Conservation (phyloP, 1,140 invertebrate species). For the Zelostemma sp. region DNA sequence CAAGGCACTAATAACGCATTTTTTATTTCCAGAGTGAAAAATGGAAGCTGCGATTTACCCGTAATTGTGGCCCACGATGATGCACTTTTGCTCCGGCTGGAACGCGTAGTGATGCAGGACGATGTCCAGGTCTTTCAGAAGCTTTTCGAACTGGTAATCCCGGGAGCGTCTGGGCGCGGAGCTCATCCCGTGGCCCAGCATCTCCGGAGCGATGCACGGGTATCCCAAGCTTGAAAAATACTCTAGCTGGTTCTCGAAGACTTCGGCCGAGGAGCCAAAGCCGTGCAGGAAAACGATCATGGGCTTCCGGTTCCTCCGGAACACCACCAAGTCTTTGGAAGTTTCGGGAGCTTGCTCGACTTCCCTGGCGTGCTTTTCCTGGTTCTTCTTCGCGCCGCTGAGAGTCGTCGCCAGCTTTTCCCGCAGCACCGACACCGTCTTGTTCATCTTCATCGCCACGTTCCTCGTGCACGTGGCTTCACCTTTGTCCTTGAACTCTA, state of each 20-base stretch:
- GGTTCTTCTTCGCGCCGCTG: conserved; percentile 26
- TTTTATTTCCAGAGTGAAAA: no score
- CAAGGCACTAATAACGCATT: no score
- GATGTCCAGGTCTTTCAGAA: conserved; percentile 74
- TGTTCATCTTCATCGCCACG: conserved; percentile 49
- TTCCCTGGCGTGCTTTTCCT: conserved; percentile 12
- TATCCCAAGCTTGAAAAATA: conserved; percentile 76
- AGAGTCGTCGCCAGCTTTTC: conserved; percentile 45
- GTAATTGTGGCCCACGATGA: conserved; percentile 67
- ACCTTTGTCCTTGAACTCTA: conserved; percentile 55
- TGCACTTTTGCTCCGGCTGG: conserved; percentile 62
- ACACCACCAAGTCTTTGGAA: conserved; percentile 36
- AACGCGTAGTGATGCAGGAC: conserved; percentile 76
- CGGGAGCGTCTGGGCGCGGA: conserved; percentile 72
- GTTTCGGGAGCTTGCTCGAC: conserved; percentile 23
- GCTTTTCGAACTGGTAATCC: conserved; percentile 77
- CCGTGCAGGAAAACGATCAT: conserved; percentile 80
- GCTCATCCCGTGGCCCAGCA: conserved; percentile 81
- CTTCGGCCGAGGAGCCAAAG: conserved; percentile 79
- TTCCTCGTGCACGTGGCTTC: conserved; percentile 34
- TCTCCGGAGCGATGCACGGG: conserved; percentile 79
- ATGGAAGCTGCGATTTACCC: no score
- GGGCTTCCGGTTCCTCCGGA: conserved; percentile 67
- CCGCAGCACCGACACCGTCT: conserved; percentile 48
- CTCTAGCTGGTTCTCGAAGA: conserved; percentile 76